Base-by-base conservation (phyloP, 2,113 vertebrate genomes). In the Sardina pilchardus region DNA sequence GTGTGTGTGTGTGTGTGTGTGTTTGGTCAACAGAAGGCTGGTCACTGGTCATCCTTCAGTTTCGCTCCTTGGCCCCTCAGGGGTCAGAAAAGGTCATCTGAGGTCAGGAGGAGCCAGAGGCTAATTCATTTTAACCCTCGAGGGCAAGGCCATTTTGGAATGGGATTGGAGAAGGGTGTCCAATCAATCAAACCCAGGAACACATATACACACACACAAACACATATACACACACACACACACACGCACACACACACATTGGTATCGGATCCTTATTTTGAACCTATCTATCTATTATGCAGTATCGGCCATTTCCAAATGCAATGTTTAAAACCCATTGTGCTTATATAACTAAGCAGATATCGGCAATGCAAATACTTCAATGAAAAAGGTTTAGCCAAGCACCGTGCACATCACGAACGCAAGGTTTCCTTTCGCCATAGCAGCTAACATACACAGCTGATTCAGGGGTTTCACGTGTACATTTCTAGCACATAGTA, bases 11-110 rank as follows among this genome's bases (percentile, higher is more conserved):
- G 53, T 87, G 85, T 71, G 56, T 24, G 39, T 42, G 42, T 43
- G 85, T 47, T 93, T 98, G 98, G 97, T 96, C 97, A 96, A 91
- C 97, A 99, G 91, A 96, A 97, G 90, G 96, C 94, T 84, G n/a
- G n/a, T 59, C 96, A 96, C 86, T 98, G 92, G 88, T 99, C 98
- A 83, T 97, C 86, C 81, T 88, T 88, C 88, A 87, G 86, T 63
- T 21, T 87, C 84, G 86, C 81, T 83, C 82, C 87, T 88, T 90
- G 53, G 53, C 19, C 19, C 53, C 53, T 5, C 53, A 85, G 6
- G 19, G 53, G 53, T 24, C 81, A 56, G 56, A 42, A 75, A 88
- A 87, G 87, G 87, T 88, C 50, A 81, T 67, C 42, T 48, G 81
- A 71, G 85, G 82, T 90, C 89, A 88, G 16, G 34, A 71, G 43